phyloP scores from a whole-genome alignment of 2,888 invertebrate genomes.

The Noctua pronuba region DNA sequence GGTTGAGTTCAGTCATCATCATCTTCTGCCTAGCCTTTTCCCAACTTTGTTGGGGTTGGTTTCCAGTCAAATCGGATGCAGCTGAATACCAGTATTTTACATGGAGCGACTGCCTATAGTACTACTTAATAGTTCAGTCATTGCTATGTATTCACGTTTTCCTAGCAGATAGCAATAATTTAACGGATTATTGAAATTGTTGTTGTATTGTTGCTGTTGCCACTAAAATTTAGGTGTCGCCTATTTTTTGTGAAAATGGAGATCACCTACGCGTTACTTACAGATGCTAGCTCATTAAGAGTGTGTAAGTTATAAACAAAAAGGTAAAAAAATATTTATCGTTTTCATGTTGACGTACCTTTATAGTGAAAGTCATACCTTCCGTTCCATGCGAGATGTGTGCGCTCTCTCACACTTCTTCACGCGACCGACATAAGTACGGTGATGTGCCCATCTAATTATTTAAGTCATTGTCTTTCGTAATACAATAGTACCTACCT shows the following conservation, averaged over 20 bases:
- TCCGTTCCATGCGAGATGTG: background rate
- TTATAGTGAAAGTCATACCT: background rate
- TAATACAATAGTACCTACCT: background rate
- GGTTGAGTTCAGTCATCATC: background rate
- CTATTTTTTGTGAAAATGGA: background rate
- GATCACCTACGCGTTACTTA: background rate
- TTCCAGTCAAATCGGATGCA: no score
- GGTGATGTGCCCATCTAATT: background rate
- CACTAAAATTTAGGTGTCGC: background rate
- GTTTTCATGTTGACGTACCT: background rate
- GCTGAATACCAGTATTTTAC: no score
- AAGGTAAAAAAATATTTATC: background rate
- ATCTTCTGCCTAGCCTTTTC: no score
- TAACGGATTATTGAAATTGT: background rate
- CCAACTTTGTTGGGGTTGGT: no score
- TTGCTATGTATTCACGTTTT: background rate
- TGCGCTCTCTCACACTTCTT: background rate
- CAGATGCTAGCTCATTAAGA: no score
- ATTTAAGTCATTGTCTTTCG: background rate
- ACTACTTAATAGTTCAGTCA: no score
- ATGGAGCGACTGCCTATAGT: no score
- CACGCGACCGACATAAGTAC: background rate
- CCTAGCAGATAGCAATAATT: background rate
- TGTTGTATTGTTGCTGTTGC: no score
- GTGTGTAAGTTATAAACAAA: background rate